phyloP scores from a whole-genome alignment of 2,113 vertebrate species.

The Saimiri boliviensis region DNA sequence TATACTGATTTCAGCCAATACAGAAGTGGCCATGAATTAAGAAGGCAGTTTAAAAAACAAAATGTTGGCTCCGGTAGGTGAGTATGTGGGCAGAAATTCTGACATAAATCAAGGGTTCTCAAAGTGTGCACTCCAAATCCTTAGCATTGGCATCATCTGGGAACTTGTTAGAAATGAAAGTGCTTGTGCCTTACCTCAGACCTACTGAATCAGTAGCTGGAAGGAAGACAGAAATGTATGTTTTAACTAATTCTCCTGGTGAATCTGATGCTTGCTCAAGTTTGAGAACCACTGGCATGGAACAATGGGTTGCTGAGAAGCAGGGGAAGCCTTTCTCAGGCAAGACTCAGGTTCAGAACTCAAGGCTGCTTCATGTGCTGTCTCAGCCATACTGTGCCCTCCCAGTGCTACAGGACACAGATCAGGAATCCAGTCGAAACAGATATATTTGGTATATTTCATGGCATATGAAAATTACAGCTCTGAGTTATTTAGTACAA shows the following conservation, averaged over 20 bases:
- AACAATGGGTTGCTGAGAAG: not conserved
- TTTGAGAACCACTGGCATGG: not conserved
- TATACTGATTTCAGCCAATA: not conserved
- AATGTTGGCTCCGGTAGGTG: not conserved
- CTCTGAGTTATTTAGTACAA: not conserved
- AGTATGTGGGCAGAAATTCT: not conserved
- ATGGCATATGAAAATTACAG: not conserved
- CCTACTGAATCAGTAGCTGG: not conserved
- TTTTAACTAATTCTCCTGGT: not conserved
- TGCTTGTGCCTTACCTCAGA: not conserved
- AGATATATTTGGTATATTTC: not conserved
- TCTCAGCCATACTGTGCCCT: not conserved
- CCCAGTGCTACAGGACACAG: not conserved
- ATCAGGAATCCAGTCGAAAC: not conserved
- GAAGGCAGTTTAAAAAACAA: slow-evolving; percentile 39
- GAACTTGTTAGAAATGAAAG: not conserved
- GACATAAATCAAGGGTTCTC: not conserved
- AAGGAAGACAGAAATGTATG: not conserved
- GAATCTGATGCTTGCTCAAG: not conserved
- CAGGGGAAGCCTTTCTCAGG: not conserved
- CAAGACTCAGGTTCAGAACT: not conserved
- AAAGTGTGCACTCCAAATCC: not conserved
- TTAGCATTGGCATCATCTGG: not conserved
- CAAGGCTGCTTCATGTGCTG: not conserved
- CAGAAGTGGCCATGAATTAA: not conserved